A percentile compares a stretch with the other conserved stretches of the same genome.
Evolutionary conservation across 2,888 invertebrate genomes (phyloP).

Genomic region (Punctoribates punctum): DNA sequence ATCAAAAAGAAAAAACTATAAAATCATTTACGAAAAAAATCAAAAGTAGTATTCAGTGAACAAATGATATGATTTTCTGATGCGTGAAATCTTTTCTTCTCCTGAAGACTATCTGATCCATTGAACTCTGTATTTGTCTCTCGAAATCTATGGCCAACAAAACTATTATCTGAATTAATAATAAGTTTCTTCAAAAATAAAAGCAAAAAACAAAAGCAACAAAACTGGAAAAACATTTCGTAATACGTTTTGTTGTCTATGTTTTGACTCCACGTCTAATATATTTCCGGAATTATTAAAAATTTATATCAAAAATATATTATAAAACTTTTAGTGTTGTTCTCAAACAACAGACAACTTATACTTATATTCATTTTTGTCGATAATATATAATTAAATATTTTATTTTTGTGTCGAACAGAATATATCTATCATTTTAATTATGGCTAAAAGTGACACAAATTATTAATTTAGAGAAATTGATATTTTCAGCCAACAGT

Average conservation of each 20-base stretch:
- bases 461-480: slow-evolving; percentile 8
- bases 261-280: too few relatives aligned
- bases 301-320: too few relatives aligned
- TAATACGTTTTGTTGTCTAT: too few relatives aligned
- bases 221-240: too few relatives aligned
- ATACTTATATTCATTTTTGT: too few relatives aligned
- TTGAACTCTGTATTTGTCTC: not conserved
- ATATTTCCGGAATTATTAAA: too few relatives aligned
- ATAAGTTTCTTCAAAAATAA: not conserved
- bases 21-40: not conserved
- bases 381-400: too few relatives aligned
- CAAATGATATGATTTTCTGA: slow-evolving; percentile 6
- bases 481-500: not conserved
- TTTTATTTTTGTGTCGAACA: too few relatives aligned
- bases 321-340: too few relatives aligned
- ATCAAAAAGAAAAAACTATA: slow-evolving; percentile 11
- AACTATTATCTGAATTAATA: slow-evolving; percentile 5
- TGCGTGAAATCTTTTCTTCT: not conserved
- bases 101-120: not conserved
- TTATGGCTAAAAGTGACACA: not conserved
- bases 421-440: slow-evolving; percentile 19
- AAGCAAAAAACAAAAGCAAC: too few relatives aligned
- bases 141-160: not conserved
- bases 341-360: too few relatives aligned
- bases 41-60: not conserved